These are phyloP conservation scores for Nannobrachium achirus DNA, from an alignment of 2,113 vertebrate species.

Conservation along the genomic window DNA sequence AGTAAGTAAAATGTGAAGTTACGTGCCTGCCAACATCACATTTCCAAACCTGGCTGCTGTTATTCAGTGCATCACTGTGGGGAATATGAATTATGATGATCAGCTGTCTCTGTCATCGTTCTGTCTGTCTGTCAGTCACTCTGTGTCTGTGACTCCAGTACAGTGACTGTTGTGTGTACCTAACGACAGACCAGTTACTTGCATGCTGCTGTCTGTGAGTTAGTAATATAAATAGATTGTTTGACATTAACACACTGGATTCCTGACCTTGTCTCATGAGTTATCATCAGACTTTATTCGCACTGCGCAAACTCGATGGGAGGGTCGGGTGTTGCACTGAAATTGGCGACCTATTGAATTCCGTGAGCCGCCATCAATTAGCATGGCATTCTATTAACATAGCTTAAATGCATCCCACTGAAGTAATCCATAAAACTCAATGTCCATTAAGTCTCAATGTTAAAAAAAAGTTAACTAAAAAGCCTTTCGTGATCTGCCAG, in stretches of 20 bases:
- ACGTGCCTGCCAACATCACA: too few relatives aligned
- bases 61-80: not conserved
- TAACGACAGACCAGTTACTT: too few relatives aligned
- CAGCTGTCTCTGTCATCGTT: not conserved
- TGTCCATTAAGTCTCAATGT: not conserved
- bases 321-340: not conserved
- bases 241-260: constrained; percentile 66
- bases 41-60: too few relatives aligned
- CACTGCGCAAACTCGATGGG: constrained; percentile 45
- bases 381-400: not conserved
- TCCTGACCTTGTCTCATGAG: constrained; percentile 64
- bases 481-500: too few relatives aligned
- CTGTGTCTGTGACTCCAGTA: not conserved
- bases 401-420: not conserved
- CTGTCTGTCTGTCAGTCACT: not conserved
- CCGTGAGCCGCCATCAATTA: not conserved
- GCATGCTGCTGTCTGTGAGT: too few relatives aligned
- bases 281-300: not conserved
- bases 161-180: not conserved
- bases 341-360: constrained; percentile 33
- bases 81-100: not conserved
- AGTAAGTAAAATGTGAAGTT: too few relatives aligned
- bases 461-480: not conserved
- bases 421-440: not conserved
- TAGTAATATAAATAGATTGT: constrained; percentile 63